A percentile compares a stretch with the other conserved stretches of the same genome.
Conservation (phyloP, 2,888 invertebrate genomes). For the Hesperia comma region DNA sequence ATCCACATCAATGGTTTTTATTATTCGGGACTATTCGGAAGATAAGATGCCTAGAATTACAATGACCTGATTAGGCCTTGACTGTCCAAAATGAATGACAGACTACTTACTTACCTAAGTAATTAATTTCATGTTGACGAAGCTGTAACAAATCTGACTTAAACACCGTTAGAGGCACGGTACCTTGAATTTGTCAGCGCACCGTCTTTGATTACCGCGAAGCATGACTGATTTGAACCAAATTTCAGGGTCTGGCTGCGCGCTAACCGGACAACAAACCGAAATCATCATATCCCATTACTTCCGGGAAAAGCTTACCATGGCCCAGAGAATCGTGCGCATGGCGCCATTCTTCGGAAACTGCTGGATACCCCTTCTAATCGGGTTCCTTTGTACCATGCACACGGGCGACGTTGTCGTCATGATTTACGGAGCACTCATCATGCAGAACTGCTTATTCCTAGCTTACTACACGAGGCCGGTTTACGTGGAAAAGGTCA, state of each 20-base stretch:
- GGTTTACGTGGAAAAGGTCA: conserved; percentile 76
- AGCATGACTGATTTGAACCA: background rate
- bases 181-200: background rate
- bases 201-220: background rate
- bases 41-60: no score
- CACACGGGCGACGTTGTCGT: conserved; percentile 73
- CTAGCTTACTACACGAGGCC: conserved; percentile 82
- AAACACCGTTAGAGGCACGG: background rate
- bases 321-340: conserved; percentile 78
- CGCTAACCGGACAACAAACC: conserved; percentile 82
- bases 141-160: no score
- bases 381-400: conserved; percentile 76
- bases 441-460: conserved; percentile 83
- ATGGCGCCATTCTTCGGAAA: conserved; percentile 82
- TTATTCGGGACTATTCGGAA: no score
- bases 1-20: no score
- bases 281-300: conserved; percentile 84
- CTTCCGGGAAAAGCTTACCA: conserved; percentile 81
- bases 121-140: no score
- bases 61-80: no score
- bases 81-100: no score
- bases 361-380: conserved; percentile 75
- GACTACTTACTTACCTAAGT: no score
- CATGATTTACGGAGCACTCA: conserved; percentile 83
- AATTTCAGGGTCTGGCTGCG: conserved; percentile 82